Base-by-base conservation (phyloP, 30 jellyfish, hydroid and myxozoan genomes). In the Aurelia sp. region DNA sequence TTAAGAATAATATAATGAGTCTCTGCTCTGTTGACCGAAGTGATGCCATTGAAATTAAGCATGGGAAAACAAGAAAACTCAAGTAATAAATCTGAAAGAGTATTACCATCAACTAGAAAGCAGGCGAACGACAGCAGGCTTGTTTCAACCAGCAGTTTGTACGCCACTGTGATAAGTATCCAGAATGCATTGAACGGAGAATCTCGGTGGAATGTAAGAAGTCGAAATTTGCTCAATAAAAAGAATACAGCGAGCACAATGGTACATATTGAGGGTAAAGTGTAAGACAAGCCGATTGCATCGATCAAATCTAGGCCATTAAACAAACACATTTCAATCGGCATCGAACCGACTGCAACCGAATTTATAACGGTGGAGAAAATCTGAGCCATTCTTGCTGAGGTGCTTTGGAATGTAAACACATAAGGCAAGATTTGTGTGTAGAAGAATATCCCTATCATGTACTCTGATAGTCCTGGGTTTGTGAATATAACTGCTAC, bases 161-260 rank as follows among this genome's bases (percentile, higher is more conserved):
- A 90, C 16, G 79, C 74, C 44, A 78, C 84, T 4, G 80, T 68
- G 47, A 76, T 76, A 47, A 90, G 78, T 10, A 84, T 58, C 97
- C 97, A 90, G 76, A 90, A 84, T 37, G 97, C 88, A 61, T 64
- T 89, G 58, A 90, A 90, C 50, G 97, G 97, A 18, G 97, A 75
- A 62, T 71, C 76, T 50, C 97, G 72, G 62, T 58, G 72, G 48
- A 90, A 71, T n/a, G 73, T 83, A 62, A 90, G 51, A 13, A 79
- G 17, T 12, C 89, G 69, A 53, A 12, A 63, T 58, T 61, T 70
- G 78, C 76, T 67, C 17, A 90, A 91, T 20, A 90, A 31, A 44
- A 74, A 90, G n/a, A 78, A 58, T 5, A 62, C 61, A 67, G 63
- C 30, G 2, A 90, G 83, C 11, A 90, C 79, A 35, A 84, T 18